A percentile compares a stretch with the other conserved stretches of the same genome.
Conservation (phyloP, 2,113 vertebrate genomes). For the Actinemys pallida region DNA sequence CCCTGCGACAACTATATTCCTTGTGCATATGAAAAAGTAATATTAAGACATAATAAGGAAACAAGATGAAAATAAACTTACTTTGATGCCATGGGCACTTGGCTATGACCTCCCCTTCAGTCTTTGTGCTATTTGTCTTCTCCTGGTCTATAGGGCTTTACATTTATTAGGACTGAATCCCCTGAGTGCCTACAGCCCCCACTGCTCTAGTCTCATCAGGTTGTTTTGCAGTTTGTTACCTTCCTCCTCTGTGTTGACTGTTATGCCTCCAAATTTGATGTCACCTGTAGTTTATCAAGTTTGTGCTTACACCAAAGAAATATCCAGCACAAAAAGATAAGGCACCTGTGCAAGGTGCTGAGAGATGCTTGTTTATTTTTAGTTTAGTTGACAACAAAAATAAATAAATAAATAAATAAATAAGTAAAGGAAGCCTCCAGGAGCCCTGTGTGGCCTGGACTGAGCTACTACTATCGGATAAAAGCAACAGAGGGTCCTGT, state of each 20-base stretch:
- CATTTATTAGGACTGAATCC: not conserved
- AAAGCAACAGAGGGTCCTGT: not conserved
- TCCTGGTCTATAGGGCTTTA: not conserved
- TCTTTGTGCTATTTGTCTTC: not conserved
- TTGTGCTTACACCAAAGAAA: not conserved
- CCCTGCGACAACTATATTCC: not conserved
- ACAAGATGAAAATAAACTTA: not conserved
- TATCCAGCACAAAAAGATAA: not conserved
- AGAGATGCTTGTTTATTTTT: not conserved
- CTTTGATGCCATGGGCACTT: conserved; percentile 14
- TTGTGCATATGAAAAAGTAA: conserved; percentile 30
- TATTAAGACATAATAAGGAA: not conserved
- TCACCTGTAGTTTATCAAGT: not conserved
- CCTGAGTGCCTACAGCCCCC: not conserved
- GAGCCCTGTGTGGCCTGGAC: not conserved
- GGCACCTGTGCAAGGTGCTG: not conserved
- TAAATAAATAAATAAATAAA: conserved; percentile 8
- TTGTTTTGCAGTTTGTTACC: not conserved
- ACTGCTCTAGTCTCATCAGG: not conserved
- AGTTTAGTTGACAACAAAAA: not conserved
- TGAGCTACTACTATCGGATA: not conserved
- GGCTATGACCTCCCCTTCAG: not conserved
- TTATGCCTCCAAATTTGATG: not conserved
- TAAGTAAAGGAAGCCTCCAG: not conserved
- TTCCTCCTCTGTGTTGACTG: not conserved